Evolutionary conservation across 1,140 invertebrate species (phyloP).

Genomic region (Wasmannia auropunctata): DNA sequence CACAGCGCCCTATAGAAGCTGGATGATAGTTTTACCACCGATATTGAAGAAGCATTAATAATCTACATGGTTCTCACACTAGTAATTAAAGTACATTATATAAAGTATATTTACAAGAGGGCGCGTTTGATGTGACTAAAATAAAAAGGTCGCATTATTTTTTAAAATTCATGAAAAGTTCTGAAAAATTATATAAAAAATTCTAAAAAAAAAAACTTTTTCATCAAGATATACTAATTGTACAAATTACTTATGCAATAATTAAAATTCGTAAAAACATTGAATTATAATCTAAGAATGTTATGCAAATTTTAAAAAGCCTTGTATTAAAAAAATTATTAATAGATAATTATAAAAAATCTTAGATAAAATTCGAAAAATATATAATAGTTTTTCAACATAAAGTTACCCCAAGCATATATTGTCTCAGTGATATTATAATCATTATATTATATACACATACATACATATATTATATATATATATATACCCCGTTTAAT

Average conservation of each 20-base stretch:
- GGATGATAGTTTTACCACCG: conserved; percentile 46
- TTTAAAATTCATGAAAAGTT: background rate
- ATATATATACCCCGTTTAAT: conserved; percentile 29
- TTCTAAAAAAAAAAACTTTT: background rate
- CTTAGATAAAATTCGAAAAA: background rate
- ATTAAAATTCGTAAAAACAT: background rate
- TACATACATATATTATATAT: too few relatives aligned
- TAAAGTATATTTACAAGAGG: background rate
- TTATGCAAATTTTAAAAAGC: background rate
- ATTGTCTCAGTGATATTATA: background rate
- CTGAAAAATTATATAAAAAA: background rate
- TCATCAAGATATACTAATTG: background rate
- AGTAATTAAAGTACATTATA: conserved; percentile 30
- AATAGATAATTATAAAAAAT: background rate
- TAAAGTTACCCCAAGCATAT: background rate
- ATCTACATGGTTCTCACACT: conserved; percentile 20
- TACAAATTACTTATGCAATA: background rate
- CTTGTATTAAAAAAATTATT: background rate
- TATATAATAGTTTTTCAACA: background rate
- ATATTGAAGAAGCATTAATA: conserved; percentile 52
- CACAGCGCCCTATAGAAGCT: background rate
- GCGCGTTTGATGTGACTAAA: background rate
- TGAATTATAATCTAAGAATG: background rate
- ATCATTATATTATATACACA: too few relatives aligned
- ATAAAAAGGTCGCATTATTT: background rate